Percentiles rank a stretch among this genome's conserved stretches.
These are phyloP conservation scores for Anarhynchus alexandrinus DNA, from an alignment of 2,113 vertebrate species.

Conservation along the genomic window DNA sequence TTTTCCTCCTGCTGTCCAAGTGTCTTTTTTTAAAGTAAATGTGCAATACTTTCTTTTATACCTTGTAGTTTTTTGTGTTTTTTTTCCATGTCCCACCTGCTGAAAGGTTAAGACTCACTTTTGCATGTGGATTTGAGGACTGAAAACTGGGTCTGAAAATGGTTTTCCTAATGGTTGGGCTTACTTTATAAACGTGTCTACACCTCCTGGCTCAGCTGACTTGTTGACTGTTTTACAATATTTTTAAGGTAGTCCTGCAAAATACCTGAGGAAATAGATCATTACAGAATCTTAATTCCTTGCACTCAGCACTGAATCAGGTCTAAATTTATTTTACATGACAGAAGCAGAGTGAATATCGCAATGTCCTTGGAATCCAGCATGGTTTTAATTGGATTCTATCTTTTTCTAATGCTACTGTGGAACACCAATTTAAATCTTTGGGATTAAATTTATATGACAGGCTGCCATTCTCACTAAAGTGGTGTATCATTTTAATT, in stretches of 20 bases:
- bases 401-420: slow-evolving; percentile 39
- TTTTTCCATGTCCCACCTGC: background rate
- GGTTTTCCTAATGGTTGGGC: background rate
- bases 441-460: slow-evolving; percentile 50
- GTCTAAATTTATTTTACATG: slow-evolving; percentile 41
- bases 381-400: slow-evolving; percentile 58
- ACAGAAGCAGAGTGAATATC: slow-evolving; percentile 40
- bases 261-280: slow-evolving; percentile 35
- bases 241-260: background rate
- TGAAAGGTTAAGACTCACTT: background rate
- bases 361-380: slow-evolving; percentile 37
- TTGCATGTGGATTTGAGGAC: background rate
- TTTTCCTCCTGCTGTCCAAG: background rate
- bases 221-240: background rate
- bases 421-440: slow-evolving; percentile 57
- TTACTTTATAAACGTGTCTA: background rate
- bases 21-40: background rate
- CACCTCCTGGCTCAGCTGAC: background rate
- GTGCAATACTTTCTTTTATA: background rate
- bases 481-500: slow-evolving; percentile 48
- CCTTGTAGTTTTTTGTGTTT: background rate
- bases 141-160: background rate
- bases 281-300: slow-evolving; percentile 38
- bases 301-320: background rate
- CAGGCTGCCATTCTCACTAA: slow-evolving; percentile 43